Percentiles rank a stretch among this genome's conserved stretches.
Conservation (phyloP, 2,113 vertebrate species). For the Paradoxurus hermaphroditus region DNA sequence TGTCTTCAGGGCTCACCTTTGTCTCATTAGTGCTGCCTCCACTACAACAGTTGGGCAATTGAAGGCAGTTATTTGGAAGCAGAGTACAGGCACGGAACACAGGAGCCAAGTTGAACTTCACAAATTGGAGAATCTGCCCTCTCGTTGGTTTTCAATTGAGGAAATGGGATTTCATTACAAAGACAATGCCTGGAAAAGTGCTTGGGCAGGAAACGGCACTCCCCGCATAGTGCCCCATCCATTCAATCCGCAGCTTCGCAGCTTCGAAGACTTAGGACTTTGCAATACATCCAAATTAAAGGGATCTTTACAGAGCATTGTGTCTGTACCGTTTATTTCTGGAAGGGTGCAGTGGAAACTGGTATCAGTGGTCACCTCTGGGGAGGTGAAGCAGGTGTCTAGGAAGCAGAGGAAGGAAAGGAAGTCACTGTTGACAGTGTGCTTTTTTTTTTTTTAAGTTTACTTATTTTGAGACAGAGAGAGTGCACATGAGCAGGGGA, state of each 20-base stretch:
- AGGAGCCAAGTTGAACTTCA: slow-evolving; percentile 15
- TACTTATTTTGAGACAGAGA: no score
- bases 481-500: no score
- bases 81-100: not conserved
- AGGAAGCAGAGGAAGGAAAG: not conserved
- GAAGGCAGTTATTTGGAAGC: slow-evolving; percentile 12
- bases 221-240: not conserved
- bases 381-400: not conserved
- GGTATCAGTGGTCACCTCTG: not conserved
- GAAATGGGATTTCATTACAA: slow-evolving; percentile 50
- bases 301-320: not conserved
- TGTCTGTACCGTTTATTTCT: not conserved
- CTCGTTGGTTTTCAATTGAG: slow-evolving; percentile 42
- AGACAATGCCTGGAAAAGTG: slow-evolving; percentile 37
- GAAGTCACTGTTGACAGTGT: not conserved
- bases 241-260: not conserved
- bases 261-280: not conserved
- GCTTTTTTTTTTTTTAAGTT: not conserved
- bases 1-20: not conserved
- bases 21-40: slow-evolving; percentile 6
- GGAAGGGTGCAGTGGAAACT: not conserved
- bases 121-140: slow-evolving; percentile 46
- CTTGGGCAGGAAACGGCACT: not conserved
- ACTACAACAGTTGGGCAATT: not conserved
- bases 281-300: not conserved